These are phyloP conservation scores for Hiodon tergisus DNA, from an alignment of 2,113 vertebrate species.

Conservation along the genomic window DNA sequence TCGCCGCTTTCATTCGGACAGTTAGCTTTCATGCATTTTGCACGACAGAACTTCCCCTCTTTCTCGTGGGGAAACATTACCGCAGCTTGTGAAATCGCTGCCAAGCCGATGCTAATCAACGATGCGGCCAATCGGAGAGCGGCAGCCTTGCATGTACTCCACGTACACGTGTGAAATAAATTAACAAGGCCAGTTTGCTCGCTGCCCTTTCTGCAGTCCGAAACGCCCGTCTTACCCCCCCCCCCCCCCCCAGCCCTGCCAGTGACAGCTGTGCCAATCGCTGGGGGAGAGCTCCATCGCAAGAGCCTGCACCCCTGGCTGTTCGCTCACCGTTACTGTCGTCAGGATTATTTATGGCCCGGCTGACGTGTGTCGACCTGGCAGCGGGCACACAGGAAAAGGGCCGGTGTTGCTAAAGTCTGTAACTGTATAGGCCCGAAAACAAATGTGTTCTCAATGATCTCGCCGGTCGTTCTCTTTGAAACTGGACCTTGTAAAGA, in stretches of 20 bases:
- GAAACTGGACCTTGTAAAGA: background rate
- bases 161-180: background rate
- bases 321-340: too few relatives aligned
- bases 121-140: background rate
- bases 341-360: too few relatives aligned
- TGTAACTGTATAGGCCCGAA: too few relatives aligned
- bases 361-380: too few relatives aligned
- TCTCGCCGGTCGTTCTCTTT: too few relatives aligned
- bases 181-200: background rate
- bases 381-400: too few relatives aligned
- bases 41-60: background rate
- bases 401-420: too few relatives aligned
- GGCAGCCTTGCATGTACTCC: background rate
- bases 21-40: background rate
- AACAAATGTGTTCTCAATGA: too few relatives aligned
- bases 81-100: constrained; percentile 1
- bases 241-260: background rate
- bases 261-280: too few relatives aligned
- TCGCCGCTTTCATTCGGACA: background rate
- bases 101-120: too few relatives aligned
- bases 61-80: background rate
- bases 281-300: too few relatives aligned
- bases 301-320: too few relatives aligned
- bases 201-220: background rate
- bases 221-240: constrained; percentile 4